Base-by-base conservation (phyloP, 1,140 invertebrate species). In the Eufriesea mexicana region DNA sequence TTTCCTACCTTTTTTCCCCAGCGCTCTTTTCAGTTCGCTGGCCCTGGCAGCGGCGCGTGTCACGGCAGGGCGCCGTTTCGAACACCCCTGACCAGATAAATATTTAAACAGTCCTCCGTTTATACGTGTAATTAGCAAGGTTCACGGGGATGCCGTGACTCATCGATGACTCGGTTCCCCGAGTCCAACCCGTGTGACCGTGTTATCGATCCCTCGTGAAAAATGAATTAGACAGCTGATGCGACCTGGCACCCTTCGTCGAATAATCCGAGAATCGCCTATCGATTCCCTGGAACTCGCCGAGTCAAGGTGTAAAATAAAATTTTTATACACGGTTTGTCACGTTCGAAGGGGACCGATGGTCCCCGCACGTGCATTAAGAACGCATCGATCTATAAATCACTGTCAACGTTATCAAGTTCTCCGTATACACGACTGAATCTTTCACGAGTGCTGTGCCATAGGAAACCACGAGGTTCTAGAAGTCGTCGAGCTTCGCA, bases 311-410 rank as follows among this genome's bases (percentile, higher is more conserved):
- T 49, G 73, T 57, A 28, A n/a, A 57, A 42, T 76, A 64, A 76
- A 76, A 76, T 76, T 61, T 57, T 25, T 57, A 55, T 57, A 18
- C 14, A 35, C 35, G 59, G 64, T 49, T 76, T 76, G 62, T 75
- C 73, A 42, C 18, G 45, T 49, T 47, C 8, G 12, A n/a, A 25
- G 20, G 7, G 28, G 35, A n/a, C 71, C 10, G 47, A 73, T 28
- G 59, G 35, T 25, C 14, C 47, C 4, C 8, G 28, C 70, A 49
- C 28, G 16, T 57, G 7, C 68, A 16, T 54, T 64, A 51, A 64
- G 54, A n/a, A 47, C 35, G 12, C 4, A 20, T 7, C 57, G 59
- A 66, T 81, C 59, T 74, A 81, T 81, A 75, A 74, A n/a, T 64
- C 59, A 74, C 70, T 74, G 57, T 74, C 70, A 25, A 35, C 51